Conservation (phyloP, 35 echinoderm and acorn worm genomes). For the Apostichopus californicus region DNA sequence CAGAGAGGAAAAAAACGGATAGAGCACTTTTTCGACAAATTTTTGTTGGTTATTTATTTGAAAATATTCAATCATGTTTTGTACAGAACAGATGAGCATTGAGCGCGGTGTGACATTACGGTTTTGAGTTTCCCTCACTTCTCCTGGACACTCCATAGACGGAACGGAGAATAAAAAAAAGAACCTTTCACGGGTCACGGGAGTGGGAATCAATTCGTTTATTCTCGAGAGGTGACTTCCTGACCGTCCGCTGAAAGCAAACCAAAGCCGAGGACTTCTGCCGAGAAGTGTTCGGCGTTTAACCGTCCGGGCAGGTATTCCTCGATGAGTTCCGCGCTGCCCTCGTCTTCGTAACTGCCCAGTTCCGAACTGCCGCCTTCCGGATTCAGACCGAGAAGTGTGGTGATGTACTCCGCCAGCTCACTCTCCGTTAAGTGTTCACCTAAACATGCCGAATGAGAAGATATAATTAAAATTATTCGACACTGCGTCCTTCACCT, state of each 20-base stretch:
- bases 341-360: slow-evolving; percentile 72
- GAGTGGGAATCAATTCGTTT: slow-evolving; percentile 3
- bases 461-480: too few relatives aligned
- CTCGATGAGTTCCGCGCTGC: slow-evolving; percentile 75
- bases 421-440: slow-evolving; percentile 94
- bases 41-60: not conserved
- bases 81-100: not conserved
- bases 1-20: not conserved
- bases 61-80: slow-evolving; percentile 2
- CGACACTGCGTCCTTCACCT: too few relatives aligned
- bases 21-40: not conserved
- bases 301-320: slow-evolving; percentile 86
- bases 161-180: not conserved
- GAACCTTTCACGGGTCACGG: not conserved
- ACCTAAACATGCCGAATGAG: slow-evolving; percentile 40
- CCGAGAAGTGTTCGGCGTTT: slow-evolving; percentile 84
- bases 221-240: slow-evolving; percentile 38
- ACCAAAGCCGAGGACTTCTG: slow-evolving; percentile 91
- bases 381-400: slow-evolving; percentile 90
- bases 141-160: not conserved
- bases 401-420: slow-evolving; percentile 95
- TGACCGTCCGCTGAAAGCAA: slow-evolving; percentile 37
- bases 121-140: slow-evolving; percentile 17
- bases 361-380: slow-evolving; percentile 98
- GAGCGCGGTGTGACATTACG: slow-evolving; percentile 3